Base-by-base conservation (phyloP, 2,797 vertebrate genomes). In the Pseudopleuronectes americanus region DNA sequence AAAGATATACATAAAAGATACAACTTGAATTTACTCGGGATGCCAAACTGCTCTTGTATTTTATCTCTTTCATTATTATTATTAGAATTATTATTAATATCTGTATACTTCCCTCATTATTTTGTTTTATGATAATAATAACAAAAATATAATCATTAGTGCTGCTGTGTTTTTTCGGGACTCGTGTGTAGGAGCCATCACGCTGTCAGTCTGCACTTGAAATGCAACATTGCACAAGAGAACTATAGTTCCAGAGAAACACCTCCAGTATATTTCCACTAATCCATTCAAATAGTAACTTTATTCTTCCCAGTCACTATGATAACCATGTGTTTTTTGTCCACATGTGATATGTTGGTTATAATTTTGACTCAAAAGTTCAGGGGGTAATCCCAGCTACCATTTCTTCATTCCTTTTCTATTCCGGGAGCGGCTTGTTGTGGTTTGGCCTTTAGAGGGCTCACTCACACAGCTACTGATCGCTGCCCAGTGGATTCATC, bases 391-490 rank as follows among this genome's bases (percentile, higher is more conserved):
- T n/a, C 68, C 47, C 55, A 52, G 17, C 36, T 51, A 24, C 71
- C 60, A 53, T 45, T 38, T 72, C 21, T 63, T 51, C 21, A 68
- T 85, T 81, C 33, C 61, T 77, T 65, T 38, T 28, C 49, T 10
- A 17, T 71, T 52, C 38, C 68, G 13, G n/a, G 23, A 76, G 47
- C 68, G 47, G 65, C 48, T 64, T 84, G 28, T 71, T 80, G 74
- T 79, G 64, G 71, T 84, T 59, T 78, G 63, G 80, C 75, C 76
- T 63, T 76, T 77, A 89, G 83, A 79, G 83, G 80, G 73, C 84
- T 81, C 84, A 84, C 80, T 87, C 49, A 62, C 66, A 80, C 68
- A 80, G 67, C 71, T 28, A n/a, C 76, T 56, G 36, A 9, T 67
- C 23, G 16, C 53, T 62, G 64, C 65, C 55, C 62, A 9, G 19